Evolutionary conservation across 92 coral and sea anemone genomes (phyloP), one percentile per base, ranked within the genome.

Genomic region (Porites divaricata): DNA sequence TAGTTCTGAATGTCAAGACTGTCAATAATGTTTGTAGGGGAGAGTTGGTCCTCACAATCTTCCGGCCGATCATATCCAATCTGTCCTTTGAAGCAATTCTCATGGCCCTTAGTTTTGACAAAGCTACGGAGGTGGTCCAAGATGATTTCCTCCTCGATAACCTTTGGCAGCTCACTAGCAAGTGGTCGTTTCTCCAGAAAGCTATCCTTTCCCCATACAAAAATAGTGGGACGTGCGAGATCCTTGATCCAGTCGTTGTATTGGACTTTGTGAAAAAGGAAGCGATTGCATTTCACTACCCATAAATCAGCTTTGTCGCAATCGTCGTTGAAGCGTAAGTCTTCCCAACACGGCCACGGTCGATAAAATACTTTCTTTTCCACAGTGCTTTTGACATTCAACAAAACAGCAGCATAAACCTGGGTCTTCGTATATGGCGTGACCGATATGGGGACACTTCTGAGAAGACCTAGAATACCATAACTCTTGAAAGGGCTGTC

Each of bases 261-360:
- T 59, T 82, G 91, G 6, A 83, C 82, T 78, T 88, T 88, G 68
- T 64, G 52, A 45, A 67, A 79, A 25, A 9, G 78, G 25, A 54
- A 88, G 50, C 91, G 88, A 65, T 88, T 88, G 63, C 85, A 88
- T 51, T 77, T 88, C 2, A 83, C 84, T n/a, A 88, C 91, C 88
- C 88, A 88, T 19, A 88, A 73, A 59, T 85, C 84, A 26, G 75
- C 88, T 70, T 82, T 76, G 74, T 88, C 91, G 76, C 91, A 88
- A 61, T 88, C 91, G 57, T 88, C 91, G 53, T 83, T 88, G 85
- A 88, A 88, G 54, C 91, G 91, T 25, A 88, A 74, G 76, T 88
- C 91, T 52, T 88, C 91, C 91, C 91, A 88, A 83, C 78, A 83
- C 15, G 88, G 91, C 91, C 91, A 88, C 51, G 91, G 84, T 3